These are phyloP conservation scores for Agelastica alni DNA, from an alignment of 2,888 invertebrate genomes.

Conservation along the genomic window DNA sequence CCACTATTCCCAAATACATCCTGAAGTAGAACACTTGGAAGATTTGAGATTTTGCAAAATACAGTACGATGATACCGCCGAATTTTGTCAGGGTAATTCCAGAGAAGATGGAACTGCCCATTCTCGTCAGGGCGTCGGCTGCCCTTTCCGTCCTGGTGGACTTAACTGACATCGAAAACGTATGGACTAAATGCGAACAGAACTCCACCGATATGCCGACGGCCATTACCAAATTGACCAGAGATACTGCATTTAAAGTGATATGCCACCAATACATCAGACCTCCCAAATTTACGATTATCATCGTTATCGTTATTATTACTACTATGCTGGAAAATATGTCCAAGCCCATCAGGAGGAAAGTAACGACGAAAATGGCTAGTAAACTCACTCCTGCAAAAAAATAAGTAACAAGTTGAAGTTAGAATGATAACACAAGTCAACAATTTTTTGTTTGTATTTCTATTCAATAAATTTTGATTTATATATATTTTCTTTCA, in stretches of 20 bases:
- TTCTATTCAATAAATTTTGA: too few species aligned
- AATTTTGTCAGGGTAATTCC: slow-evolving; percentile 98
- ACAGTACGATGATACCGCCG: slow-evolving; percentile 94
- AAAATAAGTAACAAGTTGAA: too few species aligned
- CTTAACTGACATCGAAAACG: slow-evolving; percentile 81
- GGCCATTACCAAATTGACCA: slow-evolving; percentile 97
- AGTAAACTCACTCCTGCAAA: slow-evolving; percentile 79
- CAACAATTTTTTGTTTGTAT: too few species aligned
- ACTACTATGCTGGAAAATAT: slow-evolving; percentile 88
- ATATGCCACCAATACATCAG: slow-evolving; percentile 98
- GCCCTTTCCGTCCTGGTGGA: slow-evolving; percentile 76
- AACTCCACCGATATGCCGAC: slow-evolving; percentile 98
- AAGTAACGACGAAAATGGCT: slow-evolving; percentile 94
- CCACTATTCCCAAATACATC: slow-evolving; percentile 90
- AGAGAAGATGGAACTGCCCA: slow-evolving; percentile 95
- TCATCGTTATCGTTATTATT: slow-evolving; percentile 90
- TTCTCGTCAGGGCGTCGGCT: slow-evolving; percentile 80
- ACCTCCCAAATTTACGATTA: slow-evolving; percentile 88
- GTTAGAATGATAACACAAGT: too few species aligned
- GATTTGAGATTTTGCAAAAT: slow-evolving; percentile 96
- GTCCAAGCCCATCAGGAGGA: slow-evolving; percentile 91
- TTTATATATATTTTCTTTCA: too few species aligned
- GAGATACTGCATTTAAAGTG: slow-evolving; percentile 92
- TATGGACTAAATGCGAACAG: slow-evolving; percentile 95
- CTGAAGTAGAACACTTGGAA: slow-evolving; percentile 65